phyloP scores from a whole-genome alignment of 64 coral and sea anemone species.

The Porites lutea region DNA sequence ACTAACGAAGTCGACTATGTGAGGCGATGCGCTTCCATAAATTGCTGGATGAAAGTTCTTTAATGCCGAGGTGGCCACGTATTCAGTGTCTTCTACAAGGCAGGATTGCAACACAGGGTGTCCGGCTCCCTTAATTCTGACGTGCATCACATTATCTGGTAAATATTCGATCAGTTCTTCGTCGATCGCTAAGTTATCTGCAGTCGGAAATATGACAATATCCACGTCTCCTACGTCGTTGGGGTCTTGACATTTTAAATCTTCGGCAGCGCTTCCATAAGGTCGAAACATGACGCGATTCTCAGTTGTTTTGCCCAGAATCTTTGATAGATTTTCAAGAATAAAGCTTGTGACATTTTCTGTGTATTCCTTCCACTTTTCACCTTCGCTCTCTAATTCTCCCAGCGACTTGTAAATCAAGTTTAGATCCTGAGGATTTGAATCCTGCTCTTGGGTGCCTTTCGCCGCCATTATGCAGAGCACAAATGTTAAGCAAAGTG shows the following conservation, averaged over 20 bases:
- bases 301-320: too few relatives aligned
- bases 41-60: constrained; percentile 48
- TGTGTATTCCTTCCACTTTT: too few relatives aligned
- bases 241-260: not conserved
- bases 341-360: too few relatives aligned
- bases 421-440: not conserved
- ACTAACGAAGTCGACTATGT: not conserved
- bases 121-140: constrained; percentile 14
- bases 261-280: not conserved
- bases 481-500: not conserved
- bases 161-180: constrained; percentile 40
- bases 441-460: too few relatives aligned
- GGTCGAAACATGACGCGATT: too few relatives aligned
- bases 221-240: not conserved
- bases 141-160: constrained; percentile 14
- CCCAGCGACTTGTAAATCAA: not conserved
- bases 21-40: constrained; percentile 3
- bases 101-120: constrained; percentile 58
- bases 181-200: not conserved
- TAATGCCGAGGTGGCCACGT: constrained; percentile 53
- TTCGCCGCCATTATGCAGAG: too few relatives aligned
- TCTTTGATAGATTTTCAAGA: too few relatives aligned
- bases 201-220: not conserved
- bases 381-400: too few relatives aligned
- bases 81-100: constrained; percentile 38